Conservation (phyloP, 1,140 invertebrate genomes). For the Zaprionus ghesquierei region DNA sequence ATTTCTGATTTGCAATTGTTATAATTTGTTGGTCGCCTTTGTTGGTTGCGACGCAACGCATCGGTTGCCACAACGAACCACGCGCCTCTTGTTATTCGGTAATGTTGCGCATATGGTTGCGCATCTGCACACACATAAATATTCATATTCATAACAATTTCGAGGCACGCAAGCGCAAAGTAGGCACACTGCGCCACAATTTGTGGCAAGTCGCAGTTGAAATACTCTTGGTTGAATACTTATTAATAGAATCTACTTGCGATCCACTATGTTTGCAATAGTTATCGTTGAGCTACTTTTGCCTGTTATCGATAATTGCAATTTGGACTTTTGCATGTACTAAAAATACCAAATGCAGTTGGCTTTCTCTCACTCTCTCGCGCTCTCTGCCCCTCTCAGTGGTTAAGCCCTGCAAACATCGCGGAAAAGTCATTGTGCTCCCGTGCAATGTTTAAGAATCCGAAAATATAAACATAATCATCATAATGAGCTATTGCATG, state of each 20-base stretch:
- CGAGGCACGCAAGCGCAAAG: slow-evolving; percentile 40
- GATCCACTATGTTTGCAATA: neutral
- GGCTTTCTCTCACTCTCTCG: neutral
- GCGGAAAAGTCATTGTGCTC: neutral
- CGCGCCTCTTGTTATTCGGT: slow-evolving; percentile 33
- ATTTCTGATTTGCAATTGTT: neutral
- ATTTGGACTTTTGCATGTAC: neutral
- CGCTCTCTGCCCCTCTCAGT: neutral
- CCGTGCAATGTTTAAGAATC: neutral
- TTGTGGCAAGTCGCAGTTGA: neutral
- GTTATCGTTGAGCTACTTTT: neutral
- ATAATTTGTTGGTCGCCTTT: neutral
- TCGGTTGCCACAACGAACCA: slow-evolving; percentile 32
- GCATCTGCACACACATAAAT: slow-evolving; percentile 64
- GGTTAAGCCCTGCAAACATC: neutral
- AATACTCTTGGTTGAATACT: neutral
- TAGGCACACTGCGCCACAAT: neutral
- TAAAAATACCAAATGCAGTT: neutral
- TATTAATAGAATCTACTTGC: neutral
- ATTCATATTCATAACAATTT: slow-evolving; percentile 33
- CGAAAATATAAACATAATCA: neutral
- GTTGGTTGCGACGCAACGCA: slow-evolving; percentile 4
- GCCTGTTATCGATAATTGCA: neutral
- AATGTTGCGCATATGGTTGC: slow-evolving; percentile 40
- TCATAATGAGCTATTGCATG: slow-evolving; percentile 29